Base-by-base conservation (phyloP, 2,113 vertebrate genomes). In the Antechinus stuartii region DNA sequence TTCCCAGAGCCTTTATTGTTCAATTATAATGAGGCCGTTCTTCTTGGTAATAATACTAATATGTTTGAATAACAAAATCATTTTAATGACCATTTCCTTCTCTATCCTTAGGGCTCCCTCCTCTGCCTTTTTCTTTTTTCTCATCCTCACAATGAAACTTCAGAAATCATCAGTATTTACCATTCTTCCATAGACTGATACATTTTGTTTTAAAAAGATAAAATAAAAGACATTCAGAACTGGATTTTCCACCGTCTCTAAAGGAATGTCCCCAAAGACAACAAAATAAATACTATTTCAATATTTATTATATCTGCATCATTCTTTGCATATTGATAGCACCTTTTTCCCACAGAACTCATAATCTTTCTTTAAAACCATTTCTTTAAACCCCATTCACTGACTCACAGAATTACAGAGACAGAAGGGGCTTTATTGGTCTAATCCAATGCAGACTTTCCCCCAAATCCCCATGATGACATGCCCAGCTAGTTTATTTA, bases 21-120 rank as follows among this genome's bases (percentile, higher is more conserved):
- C 96, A 97, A 96, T 97, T 98, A 97, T 94, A 98, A 98, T 94
- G 95, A 97, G 97, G 50, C 96, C 96, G 94, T 96, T 98, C 96
- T 95, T 98, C 95, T 96, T 27, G 56, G 94, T 97, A 97, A 97
- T 96, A 50, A 94, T 47, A 97, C 95, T 97, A 94, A 98, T 96
- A 92, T 97, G 95, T 98, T 97, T 97, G 97, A 98, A 97, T 95
- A 98, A 89, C 47, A 54, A 50, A 95, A 95, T 97, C 94, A 93
- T 91, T 98, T 84, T 98, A 98, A 96, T 93, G 96, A 91, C 6
- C 1, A 94, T 90, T 97, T 95, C 97, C 94, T 95, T 93, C 96
- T 94, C 90, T 90, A 54, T 55, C 11, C 14, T 84, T 22, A 84
- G n/a, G 68, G 68, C 95, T 61, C 54, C 55, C 52, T 91, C 8